Base-by-base conservation (phyloP, 1,140 invertebrate genomes). In the Polyergus mexicanus region DNA sequence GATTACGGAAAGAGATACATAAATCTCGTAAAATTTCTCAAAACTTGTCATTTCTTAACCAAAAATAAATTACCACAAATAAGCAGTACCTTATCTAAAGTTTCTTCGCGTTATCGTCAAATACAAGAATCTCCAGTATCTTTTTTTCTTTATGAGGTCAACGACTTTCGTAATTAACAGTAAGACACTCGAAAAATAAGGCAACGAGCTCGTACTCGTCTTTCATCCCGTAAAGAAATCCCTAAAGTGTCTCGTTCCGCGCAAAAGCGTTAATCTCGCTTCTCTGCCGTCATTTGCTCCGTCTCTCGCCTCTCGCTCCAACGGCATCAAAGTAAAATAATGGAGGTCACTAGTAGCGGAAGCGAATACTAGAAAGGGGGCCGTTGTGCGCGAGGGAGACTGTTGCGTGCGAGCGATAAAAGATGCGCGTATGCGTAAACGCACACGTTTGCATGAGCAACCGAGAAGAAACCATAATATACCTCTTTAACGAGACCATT, bases 291-390 rank as follows among this genome's bases (percentile, higher is more conserved):
- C 85, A 87, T 86, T 89, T 90, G 65, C 75, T 41, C 68, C 74
- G 22, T 44, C 22, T 44, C 76, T 66, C 72, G 84, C 72, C 22
- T 44, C 76, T 66, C 72, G 84, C 72, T 81, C 47, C 69, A 69
- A 71, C 75, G 58, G 75, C 84, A 86, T 92, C 84, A 92, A 90
- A 92, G 88, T 78, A 72, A 85, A 88, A 90, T 89, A 72, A 83
- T 83, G 68, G 78, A 83, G 78, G 78, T 83, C 78, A 83, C 68
- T 16, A 81, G 68, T 74, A 13, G 68, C 68, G 78, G 54, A 74
- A 74, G 78, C 78, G 78, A 83, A 83, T 81, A 54, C 66, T 60
- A 81, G 78, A 81, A 81, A 81, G 78, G 38, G 76, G 25, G 2
- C 19, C 25, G 68, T 60, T 80, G 32, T 51, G 5, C 13, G 16